These are phyloP conservation scores for Plebejus melissa DNA, from an alignment of 2,888 invertebrate genomes.

Conservation along the genomic window DNA sequence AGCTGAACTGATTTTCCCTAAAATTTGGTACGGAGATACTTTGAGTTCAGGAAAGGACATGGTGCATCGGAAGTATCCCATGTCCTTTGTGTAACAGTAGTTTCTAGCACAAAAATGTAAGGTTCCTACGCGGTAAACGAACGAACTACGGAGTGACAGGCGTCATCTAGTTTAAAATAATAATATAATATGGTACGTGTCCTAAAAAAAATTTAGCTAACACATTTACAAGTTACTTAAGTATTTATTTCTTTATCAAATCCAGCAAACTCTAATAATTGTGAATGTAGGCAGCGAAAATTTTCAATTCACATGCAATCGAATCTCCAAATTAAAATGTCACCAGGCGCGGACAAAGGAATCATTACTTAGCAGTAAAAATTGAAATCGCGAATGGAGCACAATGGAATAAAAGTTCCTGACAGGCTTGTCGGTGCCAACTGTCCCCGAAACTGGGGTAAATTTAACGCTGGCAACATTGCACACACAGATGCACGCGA, in stretches of 20 bases:
- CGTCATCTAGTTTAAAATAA: no score
- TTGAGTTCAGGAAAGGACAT: no score
- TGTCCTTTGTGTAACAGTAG: no score
- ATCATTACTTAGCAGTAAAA: slow-evolving; percentile 1
- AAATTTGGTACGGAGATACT: no score
- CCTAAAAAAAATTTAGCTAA: no score
- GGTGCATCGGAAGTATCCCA: no score
- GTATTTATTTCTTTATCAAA: neutral
- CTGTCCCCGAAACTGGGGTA: slow-evolving; percentile 15
- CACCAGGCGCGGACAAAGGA: neutral
- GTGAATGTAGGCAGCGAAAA: neutral
- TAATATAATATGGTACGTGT: no score
- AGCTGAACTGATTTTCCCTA: no score
- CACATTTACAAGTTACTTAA: no score
- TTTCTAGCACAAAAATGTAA: no score
- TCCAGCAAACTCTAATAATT: neutral
- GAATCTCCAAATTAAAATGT: neutral
- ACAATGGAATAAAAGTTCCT: slow-evolving; percentile 14
- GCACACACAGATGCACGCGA: neutral
- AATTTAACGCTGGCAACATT: slow-evolving; percentile 20
- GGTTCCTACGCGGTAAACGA: no score
- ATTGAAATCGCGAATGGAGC: slow-evolving; percentile 14
- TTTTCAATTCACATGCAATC: neutral
- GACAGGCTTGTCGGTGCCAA: slow-evolving; percentile 23
- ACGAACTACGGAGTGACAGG: no score